phyloP scores from a whole-genome alignment of 1,140 invertebrate genomes.

The Triops cancriformis region DNA sequence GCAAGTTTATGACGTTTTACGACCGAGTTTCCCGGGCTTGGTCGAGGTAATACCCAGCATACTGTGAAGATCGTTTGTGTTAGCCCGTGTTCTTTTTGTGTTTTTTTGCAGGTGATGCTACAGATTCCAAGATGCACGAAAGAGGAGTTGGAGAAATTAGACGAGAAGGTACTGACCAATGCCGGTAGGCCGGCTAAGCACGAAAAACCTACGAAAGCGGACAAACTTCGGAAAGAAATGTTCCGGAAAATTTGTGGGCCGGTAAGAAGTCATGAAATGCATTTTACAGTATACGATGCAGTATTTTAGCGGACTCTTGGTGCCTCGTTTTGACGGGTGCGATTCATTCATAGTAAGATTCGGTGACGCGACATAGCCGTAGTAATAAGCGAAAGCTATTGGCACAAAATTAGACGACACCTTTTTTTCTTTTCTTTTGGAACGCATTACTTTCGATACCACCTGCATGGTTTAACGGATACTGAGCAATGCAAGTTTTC shows the following conservation, averaged over 20 bases:
- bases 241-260: slow-evolving; percentile 79
- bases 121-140: slow-evolving; percentile 67
- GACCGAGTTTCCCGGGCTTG: slow-evolving; percentile 62
- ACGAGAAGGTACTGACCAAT: slow-evolving; percentile 65
- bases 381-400: too few species aligned
- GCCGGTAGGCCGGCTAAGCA: slow-evolving; percentile 53
- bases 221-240: slow-evolving; percentile 79
- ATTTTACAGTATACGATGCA: slow-evolving; percentile 29
- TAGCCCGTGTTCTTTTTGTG: neutral
- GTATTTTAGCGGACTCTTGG: slow-evolving; percentile 23
- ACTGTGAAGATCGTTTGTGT: too few species aligned
- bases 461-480: too few species aligned
- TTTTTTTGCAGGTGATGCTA: slow-evolving; percentile 49
- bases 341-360: too few species aligned
- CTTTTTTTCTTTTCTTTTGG: too few species aligned
- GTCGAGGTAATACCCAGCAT: slow-evolving; percentile 36
- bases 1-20: slow-evolving; percentile 69
- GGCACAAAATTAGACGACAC: too few species aligned
- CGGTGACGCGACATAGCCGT: too few species aligned
- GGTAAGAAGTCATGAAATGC: slow-evolving; percentile 43
- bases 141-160: slow-evolving; percentile 66
- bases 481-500: too few species aligned
- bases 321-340: neutral
- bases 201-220: slow-evolving; percentile 49
- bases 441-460: too few species aligned